phyloP scores from a whole-genome alignment of 1,140 invertebrate genomes.

The Heliconius congener region DNA sequence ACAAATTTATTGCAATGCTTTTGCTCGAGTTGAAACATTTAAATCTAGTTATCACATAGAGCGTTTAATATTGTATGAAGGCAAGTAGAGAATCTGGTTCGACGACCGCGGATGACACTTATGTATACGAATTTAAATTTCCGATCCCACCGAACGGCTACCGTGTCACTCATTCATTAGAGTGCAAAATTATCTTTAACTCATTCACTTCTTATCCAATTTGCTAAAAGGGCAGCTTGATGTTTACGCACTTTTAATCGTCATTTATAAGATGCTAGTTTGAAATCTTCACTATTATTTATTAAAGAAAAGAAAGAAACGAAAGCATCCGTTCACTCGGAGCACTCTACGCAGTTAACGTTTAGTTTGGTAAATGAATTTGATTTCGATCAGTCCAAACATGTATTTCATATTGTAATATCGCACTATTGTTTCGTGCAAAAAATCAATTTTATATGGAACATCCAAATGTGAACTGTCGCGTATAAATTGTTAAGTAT shows the following conservation, averaged over 20 bases:
- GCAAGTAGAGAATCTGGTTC: slow-evolving; percentile 40
- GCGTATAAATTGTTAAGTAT: not conserved
- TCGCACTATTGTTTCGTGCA: slow-evolving; percentile 22
- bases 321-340: not conserved
- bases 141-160: slow-evolving; percentile 43
- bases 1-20: slow-evolving; percentile 9
- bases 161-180: slow-evolving; percentile 45
- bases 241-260: not conserved
- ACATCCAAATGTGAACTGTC: slow-evolving; percentile 20
- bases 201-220: slow-evolving; percentile 38
- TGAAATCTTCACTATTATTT: not conserved
- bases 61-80: slow-evolving; percentile 46
- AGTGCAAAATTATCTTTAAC: slow-evolving; percentile 37
- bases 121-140: slow-evolving; percentile 47
- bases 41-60: slow-evolving; percentile 39
- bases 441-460: slow-evolving; percentile 29
- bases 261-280: not conserved
- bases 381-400: not conserved
- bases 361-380: not conserved
- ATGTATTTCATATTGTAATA: not conserved
- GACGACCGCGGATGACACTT: slow-evolving; percentile 47
- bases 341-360: not conserved
- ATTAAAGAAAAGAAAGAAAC: not conserved
- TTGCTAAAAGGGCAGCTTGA: not conserved
- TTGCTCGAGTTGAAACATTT: slow-evolving; percentile 28